These are phyloP conservation scores for Eucera pruinosa DNA, from an alignment of 2,888 invertebrate species.

Conservation along the genomic window DNA sequence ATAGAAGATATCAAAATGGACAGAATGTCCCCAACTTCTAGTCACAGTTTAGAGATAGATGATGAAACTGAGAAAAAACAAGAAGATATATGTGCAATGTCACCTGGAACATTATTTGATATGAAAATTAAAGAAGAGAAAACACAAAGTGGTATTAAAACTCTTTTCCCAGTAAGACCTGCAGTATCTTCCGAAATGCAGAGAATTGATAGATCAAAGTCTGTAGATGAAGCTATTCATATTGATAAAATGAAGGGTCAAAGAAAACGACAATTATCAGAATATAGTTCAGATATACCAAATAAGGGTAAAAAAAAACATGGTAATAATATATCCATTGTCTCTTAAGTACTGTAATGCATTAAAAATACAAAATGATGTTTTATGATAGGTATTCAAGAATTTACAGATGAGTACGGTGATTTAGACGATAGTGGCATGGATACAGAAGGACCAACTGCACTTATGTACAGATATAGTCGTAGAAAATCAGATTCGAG, in stretches of 20 bases:
- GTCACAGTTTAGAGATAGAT: slow-evolving; percentile 71
- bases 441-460: slow-evolving; percentile 79
- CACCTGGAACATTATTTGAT: slow-evolving; percentile 80
- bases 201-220: slow-evolving; percentile 74
- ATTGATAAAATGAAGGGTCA: slow-evolving; percentile 71
- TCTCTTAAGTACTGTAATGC: slow-evolving; percentile 11
- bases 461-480: slow-evolving; percentile 79
- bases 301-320: slow-evolving; percentile 75
- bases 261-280: slow-evolving; percentile 77
- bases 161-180: slow-evolving; percentile 84
- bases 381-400: slow-evolving; percentile 69
- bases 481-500: slow-evolving; percentile 80
- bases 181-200: slow-evolving; percentile 58
- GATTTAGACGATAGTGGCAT: slow-evolving; percentile 80
- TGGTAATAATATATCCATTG: slow-evolving; percentile 65
- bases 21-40: slow-evolving; percentile 72
- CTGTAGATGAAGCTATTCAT: slow-evolving; percentile 73
- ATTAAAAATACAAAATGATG: slow-evolving; percentile 22
- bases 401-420: slow-evolving; percentile 78
- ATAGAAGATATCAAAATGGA: slow-evolving; percentile 76
- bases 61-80: slow-evolving; percentile 73
- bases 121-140: slow-evolving; percentile 82
- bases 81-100: slow-evolving; percentile 78
- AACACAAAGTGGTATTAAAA: slow-evolving; percentile 85
- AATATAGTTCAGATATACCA: slow-evolving; percentile 73